Conservation (phyloP, 2,888 invertebrate species). For the Cacoxenus indagator region DNA sequence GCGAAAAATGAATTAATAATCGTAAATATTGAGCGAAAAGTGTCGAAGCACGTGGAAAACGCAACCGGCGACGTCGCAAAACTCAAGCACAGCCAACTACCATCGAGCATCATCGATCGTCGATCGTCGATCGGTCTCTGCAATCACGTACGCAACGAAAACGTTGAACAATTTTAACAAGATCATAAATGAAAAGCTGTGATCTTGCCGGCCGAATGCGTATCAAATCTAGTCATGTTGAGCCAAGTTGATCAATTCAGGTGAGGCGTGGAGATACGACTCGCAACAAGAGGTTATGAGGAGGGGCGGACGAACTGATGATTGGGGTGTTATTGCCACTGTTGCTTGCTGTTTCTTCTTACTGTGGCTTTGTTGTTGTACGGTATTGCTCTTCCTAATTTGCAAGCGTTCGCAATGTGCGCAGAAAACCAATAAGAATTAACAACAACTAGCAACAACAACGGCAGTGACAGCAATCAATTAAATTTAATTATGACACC, state of each 20-base stretch:
- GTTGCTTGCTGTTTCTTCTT: not conserved
- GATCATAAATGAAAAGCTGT: constrained; percentile 56
- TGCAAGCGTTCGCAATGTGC: constrained; percentile 40
- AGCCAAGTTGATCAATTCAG: not conserved
- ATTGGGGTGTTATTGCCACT: not conserved
- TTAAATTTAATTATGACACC: constrained; percentile 62
- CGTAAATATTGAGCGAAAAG: constrained; percentile 59
- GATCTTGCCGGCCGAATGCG: constrained; percentile 49
- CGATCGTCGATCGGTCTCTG: constrained; percentile 30
- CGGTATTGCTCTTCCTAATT: constrained; percentile 49
- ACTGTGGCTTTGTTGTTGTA: not conserved
- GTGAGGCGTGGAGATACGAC: not conserved
- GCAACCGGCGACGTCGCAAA: not conserved
- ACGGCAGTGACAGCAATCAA: constrained; percentile 53
- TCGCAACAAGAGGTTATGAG: constrained; percentile 9
- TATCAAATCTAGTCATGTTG: not conserved
- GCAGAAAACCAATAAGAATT: not conserved
- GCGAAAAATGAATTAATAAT: constrained; percentile 66
- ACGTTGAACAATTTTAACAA: constrained; percentile 57
- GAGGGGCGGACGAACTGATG: too few species aligned
- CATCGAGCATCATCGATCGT: not conserved
- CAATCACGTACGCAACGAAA: constrained; percentile 25
- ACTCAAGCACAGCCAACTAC: not conserved
- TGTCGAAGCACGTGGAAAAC: constrained; percentile 52
- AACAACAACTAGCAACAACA: constrained; percentile 27